Percentiles rank a stretch among this genome's conserved stretches.
These are phyloP conservation scores for Caenorhabditis latens DNA, from an alignment of 1,140 invertebrate genomes.

Conservation along the genomic window DNA sequence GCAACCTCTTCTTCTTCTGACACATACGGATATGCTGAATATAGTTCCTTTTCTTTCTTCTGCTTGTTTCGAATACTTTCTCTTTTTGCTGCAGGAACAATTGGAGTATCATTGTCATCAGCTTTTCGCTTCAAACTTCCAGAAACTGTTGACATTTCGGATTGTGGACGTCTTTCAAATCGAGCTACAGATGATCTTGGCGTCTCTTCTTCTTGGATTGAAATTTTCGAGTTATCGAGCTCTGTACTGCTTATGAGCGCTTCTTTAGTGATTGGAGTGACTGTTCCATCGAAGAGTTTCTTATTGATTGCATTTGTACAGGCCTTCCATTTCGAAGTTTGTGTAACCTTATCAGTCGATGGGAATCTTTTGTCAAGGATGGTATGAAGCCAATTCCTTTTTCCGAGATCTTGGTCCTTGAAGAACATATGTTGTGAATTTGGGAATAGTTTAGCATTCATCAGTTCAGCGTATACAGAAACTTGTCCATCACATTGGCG, in stretches of 20 bases:
- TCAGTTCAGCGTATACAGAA: constrained; percentile 54
- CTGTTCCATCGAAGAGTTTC: constrained; percentile 45
- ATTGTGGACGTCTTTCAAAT: constrained; percentile 14
- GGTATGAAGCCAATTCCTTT: constrained; percentile 56
- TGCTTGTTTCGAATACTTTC: constrained; percentile 43
- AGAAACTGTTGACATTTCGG: background rate
- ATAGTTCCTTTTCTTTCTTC: constrained; percentile 45
- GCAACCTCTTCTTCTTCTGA: constrained; percentile 50
- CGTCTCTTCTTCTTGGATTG: background rate
- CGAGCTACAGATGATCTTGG: background rate
- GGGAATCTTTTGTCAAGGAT: constrained; percentile 55
- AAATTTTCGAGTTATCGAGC: background rate
- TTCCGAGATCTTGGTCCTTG: constrained; percentile 61
- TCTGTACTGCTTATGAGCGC: background rate
- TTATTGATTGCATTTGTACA: constrained; percentile 59
- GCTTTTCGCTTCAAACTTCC: constrained; percentile 46
- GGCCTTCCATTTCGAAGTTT: constrained; percentile 58
- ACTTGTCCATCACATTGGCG: background rate
- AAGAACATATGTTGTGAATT: constrained; percentile 56
- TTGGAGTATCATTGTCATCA: background rate
- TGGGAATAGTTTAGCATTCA: constrained; percentile 45
- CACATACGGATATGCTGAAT: constrained; percentile 55
- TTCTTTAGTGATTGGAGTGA: constrained; percentile 25
- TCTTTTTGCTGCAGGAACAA: constrained; percentile 3
- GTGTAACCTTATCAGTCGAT: constrained; percentile 43